Evolutionary conservation across 2,797 vertebrate genomes (phyloP), one percentile per base, ranked within the genome.

Genomic region (Bovichtus variegatus): DNA sequence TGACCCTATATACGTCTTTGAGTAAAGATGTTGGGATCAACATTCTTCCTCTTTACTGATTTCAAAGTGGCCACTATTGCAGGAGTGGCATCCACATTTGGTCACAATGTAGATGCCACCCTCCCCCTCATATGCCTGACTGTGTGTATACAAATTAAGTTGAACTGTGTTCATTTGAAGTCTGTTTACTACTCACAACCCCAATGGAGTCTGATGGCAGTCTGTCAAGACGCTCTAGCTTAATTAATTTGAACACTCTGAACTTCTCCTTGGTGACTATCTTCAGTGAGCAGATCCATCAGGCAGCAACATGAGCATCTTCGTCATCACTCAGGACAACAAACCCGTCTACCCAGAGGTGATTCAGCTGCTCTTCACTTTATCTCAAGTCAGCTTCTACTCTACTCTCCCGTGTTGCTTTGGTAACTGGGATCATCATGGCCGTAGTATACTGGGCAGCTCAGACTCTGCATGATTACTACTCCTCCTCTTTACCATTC

Each of bases 341-440:
- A 72, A 16, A 34, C 57, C 10, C 4, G 2, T 49, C 29, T 57
- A 51, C 29, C 29, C 43, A 31, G 27, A 64, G 13, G 7, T 25
- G n/a, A 43, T 55, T 64, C 34, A 53, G 65, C 53, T 25, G 43
- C 69, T 55, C n/a, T 46, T 31, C 47, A 9, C n/a, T 49, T 11
- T 31, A 8, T 58, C 38, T 60, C 25, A 41, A 40, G 12, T 25
- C 38, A 31, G 4, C 58, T 62, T 43, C n/a, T 5, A 59, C 34
- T 50, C 11, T 38, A 40, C 47, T 47, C 25, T 40, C 34, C 23
- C 41, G 27, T n/a, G 62, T 68, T 57, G 64, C 50, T 51, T 6
- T 50, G 44, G 51, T 40, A 73, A 72, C 69, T 9, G 21, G 5
- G 11, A 11, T 40, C 41, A 61, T 19, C 3, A 6, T 68, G 4